Evolutionary conservation across 2,888 invertebrate species (phyloP), one percentile per base, ranked within the genome.

Genomic region (Spodoptera picta): DNA sequence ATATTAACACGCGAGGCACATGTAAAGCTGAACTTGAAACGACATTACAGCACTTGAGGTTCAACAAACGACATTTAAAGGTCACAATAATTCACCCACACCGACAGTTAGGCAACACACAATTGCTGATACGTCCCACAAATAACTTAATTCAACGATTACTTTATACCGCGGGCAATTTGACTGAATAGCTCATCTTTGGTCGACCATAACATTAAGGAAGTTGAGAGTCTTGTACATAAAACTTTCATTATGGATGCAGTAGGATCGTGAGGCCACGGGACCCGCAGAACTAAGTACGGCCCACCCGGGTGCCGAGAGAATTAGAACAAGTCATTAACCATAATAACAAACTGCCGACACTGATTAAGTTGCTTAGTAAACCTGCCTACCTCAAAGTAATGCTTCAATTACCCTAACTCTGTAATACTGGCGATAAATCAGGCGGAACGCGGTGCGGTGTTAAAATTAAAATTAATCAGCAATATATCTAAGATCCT

Each of bases 301-400:
- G 76, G 60, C 73, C 71, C 70, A 47, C 60, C 60, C 56, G 68
- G 64, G 63, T 77, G 69, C 65, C 78, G 53, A 58, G 79, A 69
- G 81, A 79, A 82, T 85, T 83, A 86, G 75, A 78, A 71, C 79
- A 79, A 81, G 78, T 83, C 83, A 83, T 86, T 87, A 85, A 80
- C 75, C 80, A 78, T 83, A 80, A 85, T 82, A 87, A 84, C 80
- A 84, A 73, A 81, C 83, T 83, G 79, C 80, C 75, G 79, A 81
- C 78, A 80, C 82, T 86, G 83, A 87, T 87, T 87, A 87, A 83
- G 80, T 83, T 81, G 77, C 82, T 84, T 77, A 80, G 73, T 76
- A 69, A 75, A 81, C 79, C 79, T 75, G 71, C 72, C 80, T 83
- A 79, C 84, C 77, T 73, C 75, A 77, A 81, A 84, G 73, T 77